Evolutionary conservation across 2,797 vertebrate genomes (phyloP), one percentile per base, ranked within the genome.

Genomic region (Dendrocincla fuliginosa): DNA sequence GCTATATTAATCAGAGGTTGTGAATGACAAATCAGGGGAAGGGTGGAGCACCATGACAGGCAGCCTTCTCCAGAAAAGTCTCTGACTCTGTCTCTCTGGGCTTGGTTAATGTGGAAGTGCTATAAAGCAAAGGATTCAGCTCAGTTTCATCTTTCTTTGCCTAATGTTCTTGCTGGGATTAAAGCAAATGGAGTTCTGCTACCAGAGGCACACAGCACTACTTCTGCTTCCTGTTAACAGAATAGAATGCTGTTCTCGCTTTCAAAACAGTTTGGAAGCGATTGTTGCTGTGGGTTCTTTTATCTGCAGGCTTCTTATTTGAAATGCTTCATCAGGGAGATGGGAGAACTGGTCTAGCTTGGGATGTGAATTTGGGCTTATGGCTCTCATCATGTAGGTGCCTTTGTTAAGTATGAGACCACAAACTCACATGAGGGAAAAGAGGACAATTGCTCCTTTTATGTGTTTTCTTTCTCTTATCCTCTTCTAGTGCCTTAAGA

Each of bases 381-480:
- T 23, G 32, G 22, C 8, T 85, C 13, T 61, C 1, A 7, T 23
- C 4, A 3, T 10, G 13, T 9, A 49, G 37, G 9, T 60, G 11
- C 4, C 27, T 42, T 11, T 2, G 0, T 70, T 70, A 70, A 75
- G 16, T 0, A 2, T 13, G 4, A 84, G 44, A 20, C 22, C 0
- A 0, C 61, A 18, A 3, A 0, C 14, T 92, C 16, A 25, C 10
- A 9, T 27, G 5, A 71, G 18, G 10, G 25, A 44, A 35, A 59
- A 70, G 3, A 35, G 1, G 2, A 4, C 2, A 56, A 10, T 67
- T 67, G 17, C 2, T 73, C 8, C 5, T 71, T 75, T 78, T 14
- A 3, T 15, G 3, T 16, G 4, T 55, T 5, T 35, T 25, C 4
- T 77, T 60, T 37, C 32, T 60, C 25, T 80, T 68, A 16, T 13